Evolutionary conservation across 2,888 invertebrate genomes (phyloP), one percentile per base, ranked within the genome.

Genomic region (Carpatolechia fugitivella): DNA sequence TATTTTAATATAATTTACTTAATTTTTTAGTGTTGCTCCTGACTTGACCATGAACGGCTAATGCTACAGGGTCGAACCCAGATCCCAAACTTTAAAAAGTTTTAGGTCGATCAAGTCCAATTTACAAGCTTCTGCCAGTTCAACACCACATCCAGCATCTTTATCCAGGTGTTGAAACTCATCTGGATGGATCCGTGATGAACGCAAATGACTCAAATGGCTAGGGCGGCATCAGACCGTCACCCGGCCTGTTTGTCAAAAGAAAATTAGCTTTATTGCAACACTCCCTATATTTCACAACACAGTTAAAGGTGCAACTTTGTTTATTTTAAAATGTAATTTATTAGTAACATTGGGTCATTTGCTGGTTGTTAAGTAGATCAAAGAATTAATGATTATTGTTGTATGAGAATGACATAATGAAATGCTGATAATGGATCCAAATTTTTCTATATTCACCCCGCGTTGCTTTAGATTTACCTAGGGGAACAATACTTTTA

Each of bases 201-300:
- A 47, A 49, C 49, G 20, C 49, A 49, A 49, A 49, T 35, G 35
- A 35, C 14, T 49, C 29, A 31, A 31, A 31, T 49, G 49, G 20
- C 13, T 30, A 47, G 30, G 31, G 47, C 14, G 30, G 31, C 16
- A 31, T 13, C 31, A 31, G n/a, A n/a, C 13, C 29, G 13, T 44
- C 20, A 8, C 24, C 29, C 29, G 16, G 47, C 20, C 47, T 47
- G 47, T 47, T 48, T 35, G 49, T 49, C 49, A 49, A 49, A 49
- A 35, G 49, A 49, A 49, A 49, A 49, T 49, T 49, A 49, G 49
- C 18, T 49, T 49, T 35, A 49, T 49, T 20, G 13, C 20, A 11
- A 49, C 18, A 13, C 49, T 16, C 35, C 33, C 33, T 44, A 44
- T 44, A 29, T 29, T 41, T 41, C 40, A 41, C 18, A 20, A 6